These are phyloP conservation scores for Molossus molossus DNA, from an alignment of 2,797 vertebrate species.

Conservation along the genomic window DNA sequence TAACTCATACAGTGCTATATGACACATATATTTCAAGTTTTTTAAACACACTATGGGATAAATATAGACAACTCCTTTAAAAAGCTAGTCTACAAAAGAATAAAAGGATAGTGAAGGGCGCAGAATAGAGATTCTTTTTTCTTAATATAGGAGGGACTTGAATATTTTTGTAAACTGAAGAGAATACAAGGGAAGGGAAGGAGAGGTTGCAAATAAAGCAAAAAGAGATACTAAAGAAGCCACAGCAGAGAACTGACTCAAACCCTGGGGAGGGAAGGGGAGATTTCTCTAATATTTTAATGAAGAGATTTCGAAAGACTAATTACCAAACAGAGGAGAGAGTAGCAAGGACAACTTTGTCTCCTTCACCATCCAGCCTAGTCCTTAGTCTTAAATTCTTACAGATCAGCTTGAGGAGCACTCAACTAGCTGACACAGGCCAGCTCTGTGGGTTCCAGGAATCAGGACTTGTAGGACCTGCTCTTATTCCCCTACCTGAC, in stretches of 20 bases:
- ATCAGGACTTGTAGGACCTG: not conserved
- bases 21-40: not conserved
- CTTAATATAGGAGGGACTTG: not conserved
- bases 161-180: not conserved
- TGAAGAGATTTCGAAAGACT: slow-evolving; percentile 17
- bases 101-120: not conserved
- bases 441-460: not conserved
- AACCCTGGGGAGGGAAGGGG: not conserved
- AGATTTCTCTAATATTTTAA: slow-evolving; percentile 16
- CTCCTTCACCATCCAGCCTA: not conserved
- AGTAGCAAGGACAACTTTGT: not conserved
- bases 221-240: not conserved
- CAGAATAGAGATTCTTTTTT: not conserved
- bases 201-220: not conserved
- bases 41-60: not conserved
- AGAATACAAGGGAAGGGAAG: not conserved
- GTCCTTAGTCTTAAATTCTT: not conserved
- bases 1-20: not conserved
- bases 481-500: not conserved
- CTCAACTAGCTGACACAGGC: not conserved
- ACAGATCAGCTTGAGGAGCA: not conserved
- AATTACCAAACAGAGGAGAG: not conserved
- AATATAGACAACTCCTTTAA: not conserved
- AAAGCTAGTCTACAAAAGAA: slow-evolving; percentile 1
- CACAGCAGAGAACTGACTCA: not conserved